These are phyloP conservation scores for Crotalus horridus DNA, from an alignment of 2,113 vertebrate species.

Conservation along the genomic window DNA sequence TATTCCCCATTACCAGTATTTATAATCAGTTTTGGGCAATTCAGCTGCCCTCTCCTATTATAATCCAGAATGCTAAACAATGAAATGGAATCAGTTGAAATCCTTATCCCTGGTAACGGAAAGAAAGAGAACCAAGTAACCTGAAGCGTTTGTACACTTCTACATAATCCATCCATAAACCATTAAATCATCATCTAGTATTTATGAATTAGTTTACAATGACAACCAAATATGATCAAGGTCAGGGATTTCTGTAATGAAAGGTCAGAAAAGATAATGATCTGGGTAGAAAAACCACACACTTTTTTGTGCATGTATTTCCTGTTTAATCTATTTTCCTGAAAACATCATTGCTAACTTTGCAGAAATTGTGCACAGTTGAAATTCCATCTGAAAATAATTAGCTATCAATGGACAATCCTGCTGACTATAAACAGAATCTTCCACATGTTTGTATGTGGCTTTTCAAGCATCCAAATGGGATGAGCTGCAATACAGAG, in stretches of 20 bases:
- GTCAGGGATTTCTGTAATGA: neutral
- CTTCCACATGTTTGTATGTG: neutral
- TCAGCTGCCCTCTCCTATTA: neutral
- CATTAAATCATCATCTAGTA: neutral
- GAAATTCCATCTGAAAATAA: conserved; percentile 8
- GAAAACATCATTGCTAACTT: neutral
- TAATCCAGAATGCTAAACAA: neutral
- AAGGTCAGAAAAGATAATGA: neutral
- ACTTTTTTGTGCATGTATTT: neutral
- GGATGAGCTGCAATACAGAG: neutral
- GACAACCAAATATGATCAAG: neutral
- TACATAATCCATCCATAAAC: neutral
- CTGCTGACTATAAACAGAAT: conserved; percentile 20
- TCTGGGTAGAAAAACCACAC: neutral
- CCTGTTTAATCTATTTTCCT: neutral
- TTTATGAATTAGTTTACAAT: neutral
- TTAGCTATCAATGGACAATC: neutral
- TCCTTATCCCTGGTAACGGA: neutral
- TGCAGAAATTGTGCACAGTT: neutral
- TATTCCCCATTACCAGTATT: neutral
- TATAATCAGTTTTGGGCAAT: neutral
- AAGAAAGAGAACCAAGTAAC: neutral
- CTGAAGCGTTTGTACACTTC: neutral
- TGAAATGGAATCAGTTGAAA: neutral
- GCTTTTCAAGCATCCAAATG: neutral